Evolutionary conservation across 2,113 vertebrate species (phyloP), one percentile per base, ranked within the genome.

Genomic region (Falco punctatus): DNA sequence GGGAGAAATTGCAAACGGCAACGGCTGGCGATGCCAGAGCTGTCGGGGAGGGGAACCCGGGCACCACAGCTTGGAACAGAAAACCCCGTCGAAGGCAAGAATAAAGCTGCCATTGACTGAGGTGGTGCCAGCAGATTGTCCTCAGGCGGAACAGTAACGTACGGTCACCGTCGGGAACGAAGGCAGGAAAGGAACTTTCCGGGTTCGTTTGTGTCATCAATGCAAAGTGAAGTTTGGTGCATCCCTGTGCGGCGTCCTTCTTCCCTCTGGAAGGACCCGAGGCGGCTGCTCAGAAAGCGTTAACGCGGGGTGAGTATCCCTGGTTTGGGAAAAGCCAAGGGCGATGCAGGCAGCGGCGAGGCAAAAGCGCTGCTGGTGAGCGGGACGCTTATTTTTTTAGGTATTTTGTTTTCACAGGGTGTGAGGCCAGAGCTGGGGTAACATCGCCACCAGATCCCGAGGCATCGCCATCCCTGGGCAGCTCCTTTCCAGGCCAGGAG

Each of bases 401-500:
- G 42, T 42, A 14, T 42, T 42, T 38, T 10, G 38, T 38, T 38
- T 38, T 38, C 38, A 38, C 38, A 38, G 38, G 38, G 38, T 38
- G 38, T 42, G 30, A 51, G 46, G 21, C 11, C 32, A 27, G n/a
- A 20, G 52, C 59, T 42, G 65, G 14, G 40, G 7, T 21, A 27
- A 9, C 67, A 15, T 35, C 0, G 0, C 20, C 1, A 2, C 0
- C 0, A 66, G 71, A 42, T 15, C 69, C 49, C 7, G 2, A 27
- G 55, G 5, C 4, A 0, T 26, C 65, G 1, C 17, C 23, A 5
- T 58, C n/a, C 13, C 33, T 7, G 64, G n/a, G 44, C 59, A 42
- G 44, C 16, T 74, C 35, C 2, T 78, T 54, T 28, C 55, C 0
- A 9, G 10, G 77, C 46, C 17, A 15, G 33, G 49, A 85, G 3